Conservation (phyloP, 2,113 vertebrate genomes). For the Larimichthys polyactis region DNA sequence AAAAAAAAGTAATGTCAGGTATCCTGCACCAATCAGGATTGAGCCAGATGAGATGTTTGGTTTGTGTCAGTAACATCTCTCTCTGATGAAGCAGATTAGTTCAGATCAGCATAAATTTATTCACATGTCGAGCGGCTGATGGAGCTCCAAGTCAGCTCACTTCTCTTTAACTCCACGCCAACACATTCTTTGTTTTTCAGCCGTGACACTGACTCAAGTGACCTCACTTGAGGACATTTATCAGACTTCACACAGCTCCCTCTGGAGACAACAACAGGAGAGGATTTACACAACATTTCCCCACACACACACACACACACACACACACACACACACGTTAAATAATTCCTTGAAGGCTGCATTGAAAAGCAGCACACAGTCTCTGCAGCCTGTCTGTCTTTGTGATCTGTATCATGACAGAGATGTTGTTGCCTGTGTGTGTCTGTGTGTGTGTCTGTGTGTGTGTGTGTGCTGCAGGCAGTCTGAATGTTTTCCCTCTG, state of each 20-base stretch:
- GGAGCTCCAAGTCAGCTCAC: no score
- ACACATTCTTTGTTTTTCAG: not conserved
- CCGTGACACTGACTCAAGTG: no score
- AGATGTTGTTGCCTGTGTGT: not conserved
- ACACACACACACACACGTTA: no score
- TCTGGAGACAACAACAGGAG: no score
- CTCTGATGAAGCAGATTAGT: not conserved
- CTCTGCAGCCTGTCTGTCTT: not conserved
- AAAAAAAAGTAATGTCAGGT: no score
- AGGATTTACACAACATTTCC: not conserved
- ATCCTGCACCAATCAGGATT: no score
- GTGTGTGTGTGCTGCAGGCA: constrained; percentile 29
- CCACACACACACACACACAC: no score
- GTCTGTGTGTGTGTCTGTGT: not conserved
- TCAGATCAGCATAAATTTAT: no score
- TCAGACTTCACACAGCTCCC: no score
- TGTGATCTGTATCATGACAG: not conserved
- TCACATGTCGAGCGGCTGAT: not conserved
- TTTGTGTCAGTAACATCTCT: not conserved
- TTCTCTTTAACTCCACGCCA: not conserved
- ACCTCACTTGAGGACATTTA: no score
- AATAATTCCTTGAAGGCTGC: not conserved
- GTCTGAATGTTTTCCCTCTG: constrained; percentile 49
- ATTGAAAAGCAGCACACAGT: not conserved
- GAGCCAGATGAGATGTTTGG: not conserved